Conservation (phyloP, 1,140 invertebrate species). For the Ceratosolen fusciceps region DNA sequence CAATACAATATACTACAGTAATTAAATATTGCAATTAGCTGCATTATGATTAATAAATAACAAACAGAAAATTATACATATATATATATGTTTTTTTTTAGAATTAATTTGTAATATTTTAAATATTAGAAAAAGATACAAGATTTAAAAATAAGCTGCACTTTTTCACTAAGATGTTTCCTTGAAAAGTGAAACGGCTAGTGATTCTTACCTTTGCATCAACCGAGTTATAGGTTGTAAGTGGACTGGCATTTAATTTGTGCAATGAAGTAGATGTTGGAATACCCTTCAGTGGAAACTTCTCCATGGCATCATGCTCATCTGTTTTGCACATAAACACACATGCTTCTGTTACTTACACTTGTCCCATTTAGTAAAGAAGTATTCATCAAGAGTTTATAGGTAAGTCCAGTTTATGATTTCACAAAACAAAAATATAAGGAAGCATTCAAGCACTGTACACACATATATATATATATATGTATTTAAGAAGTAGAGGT, state of each 20-base stretch:
- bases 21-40: too few relatives aligned
- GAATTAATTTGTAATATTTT: too few relatives aligned
- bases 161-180: conserved; percentile 22
- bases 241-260: conserved; percentile 61
- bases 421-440: conserved; percentile 13
- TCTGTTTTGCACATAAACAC: conserved; percentile 45
- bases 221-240: conserved; percentile 68
- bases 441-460: too few relatives aligned
- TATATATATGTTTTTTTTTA: too few relatives aligned
- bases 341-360: conserved; percentile 47
- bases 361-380: conserved; percentile 16
- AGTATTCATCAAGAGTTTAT: conserved; percentile 10
- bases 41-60: too few relatives aligned
- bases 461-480: too few relatives aligned
- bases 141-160: conserved; percentile 6
- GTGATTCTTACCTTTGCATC: conserved; percentile 67
- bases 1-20: too few relatives aligned
- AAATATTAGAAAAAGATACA: too few relatives aligned
- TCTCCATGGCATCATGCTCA: conserved; percentile 67
- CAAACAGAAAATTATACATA: too few relatives aligned
- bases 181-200: conserved; percentile 45
- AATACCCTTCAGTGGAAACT: conserved; percentile 70
- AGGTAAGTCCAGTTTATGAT: conserved; percentile 16
- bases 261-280: conserved; percentile 62
- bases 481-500: not conserved